Percentiles rank a stretch among this genome's conserved stretches.
phyloP scores from a whole-genome alignment of 37 sponge, comb jelly and placozoan species.

The Halichondria panicea region DNA sequence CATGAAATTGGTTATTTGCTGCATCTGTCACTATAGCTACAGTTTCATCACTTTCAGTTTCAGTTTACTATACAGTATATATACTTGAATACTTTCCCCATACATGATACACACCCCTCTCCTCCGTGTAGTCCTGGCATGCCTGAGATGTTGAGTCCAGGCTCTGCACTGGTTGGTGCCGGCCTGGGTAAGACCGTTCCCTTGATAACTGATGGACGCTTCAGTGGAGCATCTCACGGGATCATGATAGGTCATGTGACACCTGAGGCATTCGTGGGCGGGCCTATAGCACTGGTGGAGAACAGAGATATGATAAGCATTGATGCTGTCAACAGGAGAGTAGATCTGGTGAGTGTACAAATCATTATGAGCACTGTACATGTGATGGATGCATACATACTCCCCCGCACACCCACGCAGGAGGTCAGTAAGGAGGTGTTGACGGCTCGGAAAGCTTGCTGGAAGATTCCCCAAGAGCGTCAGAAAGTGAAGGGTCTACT shows the following conservation, averaged over 20 bases:
- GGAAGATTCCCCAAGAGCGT: slow-evolving; percentile 16
- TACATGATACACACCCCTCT: too few relatives aligned
- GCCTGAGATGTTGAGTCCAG: slow-evolving; percentile 83
- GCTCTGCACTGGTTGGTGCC: slow-evolving; percentile 75
- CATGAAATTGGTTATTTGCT: too few relatives aligned
- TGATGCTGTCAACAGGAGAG: slow-evolving; percentile 21
- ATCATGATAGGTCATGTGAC: slow-evolving; percentile 72
- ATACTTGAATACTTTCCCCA: too few relatives aligned
- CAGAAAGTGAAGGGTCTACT: slow-evolving; percentile 32
- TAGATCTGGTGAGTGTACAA: slow-evolving; percentile 40
- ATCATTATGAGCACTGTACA: too few relatives aligned
- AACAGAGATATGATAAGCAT: slow-evolving; percentile 47
- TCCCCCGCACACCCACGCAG: too few relatives aligned
- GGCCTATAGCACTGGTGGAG: slow-evolving; percentile 50
- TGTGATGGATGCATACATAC: too few relatives aligned
- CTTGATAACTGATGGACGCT: slow-evolving; percentile 74
- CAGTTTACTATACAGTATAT: too few relatives aligned
- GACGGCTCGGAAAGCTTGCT: neutral
- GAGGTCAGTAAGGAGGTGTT: slow-evolving; percentile 39
- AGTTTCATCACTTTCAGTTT: too few relatives aligned
- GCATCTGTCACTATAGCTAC: too few relatives aligned
- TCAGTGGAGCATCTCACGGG: slow-evolving; percentile 82
- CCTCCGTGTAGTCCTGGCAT: slow-evolving; percentile 75
- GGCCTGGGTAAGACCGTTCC: slow-evolving; percentile 68
- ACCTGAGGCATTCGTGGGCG: slow-evolving; percentile 59